phyloP scores from a whole-genome alignment of 2,113 vertebrate genomes.

The Morone saxatilis region DNA sequence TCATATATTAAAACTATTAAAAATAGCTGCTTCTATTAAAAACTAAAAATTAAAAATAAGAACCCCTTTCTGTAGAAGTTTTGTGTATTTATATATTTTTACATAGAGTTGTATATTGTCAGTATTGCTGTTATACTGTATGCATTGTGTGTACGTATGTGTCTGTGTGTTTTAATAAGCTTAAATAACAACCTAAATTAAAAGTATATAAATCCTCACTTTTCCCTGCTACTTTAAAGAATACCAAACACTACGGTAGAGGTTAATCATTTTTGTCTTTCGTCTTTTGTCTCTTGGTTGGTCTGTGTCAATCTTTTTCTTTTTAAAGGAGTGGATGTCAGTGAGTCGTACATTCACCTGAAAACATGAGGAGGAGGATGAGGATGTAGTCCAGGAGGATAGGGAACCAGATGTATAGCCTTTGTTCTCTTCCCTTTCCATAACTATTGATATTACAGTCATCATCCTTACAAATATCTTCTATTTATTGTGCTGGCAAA shows the following conservation, averaged over 20 bases:
- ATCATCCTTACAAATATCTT: slow-evolving; percentile 60
- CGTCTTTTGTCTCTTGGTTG: background rate
- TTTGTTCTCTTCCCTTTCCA: slow-evolving; percentile 48
- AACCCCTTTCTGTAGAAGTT: too few species aligned
- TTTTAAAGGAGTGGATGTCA: background rate
- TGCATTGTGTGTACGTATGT: too few species aligned
- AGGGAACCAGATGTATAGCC: slow-evolving; percentile 9
- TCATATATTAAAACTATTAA: background rate
- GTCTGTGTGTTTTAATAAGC: background rate
- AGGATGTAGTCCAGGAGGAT: slow-evolving; percentile 2
- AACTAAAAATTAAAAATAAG: background rate
- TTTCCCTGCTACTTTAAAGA: background rate
- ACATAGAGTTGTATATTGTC: background rate
- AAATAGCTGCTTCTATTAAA: background rate
- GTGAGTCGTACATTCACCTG: slow-evolving; percentile 17
- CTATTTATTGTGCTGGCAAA: slow-evolving; percentile 65
- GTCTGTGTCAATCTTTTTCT: slow-evolving; percentile 6
- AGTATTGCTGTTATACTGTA: background rate
- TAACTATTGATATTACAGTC: slow-evolving; percentile 48
- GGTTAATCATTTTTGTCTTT: slow-evolving; percentile 8
- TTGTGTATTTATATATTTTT: too few species aligned
- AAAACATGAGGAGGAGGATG: slow-evolving; percentile 27
- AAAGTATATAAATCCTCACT: background rate
- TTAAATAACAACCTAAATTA: background rate
- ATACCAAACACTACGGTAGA: background rate